These are phyloP conservation scores for Bradypus variegatus DNA, from an alignment of 2,797 vertebrate species.

Conservation along the genomic window DNA sequence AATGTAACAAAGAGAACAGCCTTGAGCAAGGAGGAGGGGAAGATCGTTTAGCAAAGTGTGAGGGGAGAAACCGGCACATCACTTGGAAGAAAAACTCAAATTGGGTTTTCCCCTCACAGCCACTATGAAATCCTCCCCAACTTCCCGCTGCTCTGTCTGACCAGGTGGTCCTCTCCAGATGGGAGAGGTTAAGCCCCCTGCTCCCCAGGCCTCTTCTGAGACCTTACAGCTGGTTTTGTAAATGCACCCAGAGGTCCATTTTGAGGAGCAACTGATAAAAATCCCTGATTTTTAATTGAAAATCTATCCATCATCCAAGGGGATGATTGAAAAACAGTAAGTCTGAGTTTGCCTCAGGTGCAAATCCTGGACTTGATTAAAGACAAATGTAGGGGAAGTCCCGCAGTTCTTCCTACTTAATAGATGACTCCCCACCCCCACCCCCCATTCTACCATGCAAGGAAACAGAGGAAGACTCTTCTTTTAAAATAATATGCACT, in stretches of 20 bases:
- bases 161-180: background rate
- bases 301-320: no score
- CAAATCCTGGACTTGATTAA: slow-evolving; percentile 17
- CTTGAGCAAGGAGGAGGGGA: background rate
- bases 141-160: background rate
- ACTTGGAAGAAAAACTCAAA: background rate
- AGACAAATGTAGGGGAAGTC: background rate
- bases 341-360: slow-evolving; percentile 21
- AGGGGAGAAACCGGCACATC: background rate
- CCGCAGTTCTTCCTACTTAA: background rate
- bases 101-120: background rate
- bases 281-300: background rate
- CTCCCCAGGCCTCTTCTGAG: background rate
- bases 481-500: background rate
- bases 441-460: background rate
- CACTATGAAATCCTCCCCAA: no score
- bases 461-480: background rate
- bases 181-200: accelerated
- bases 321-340: slow-evolving; percentile 5
- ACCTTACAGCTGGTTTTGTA: background rate
- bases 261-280: background rate
- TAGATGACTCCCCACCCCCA: background rate
- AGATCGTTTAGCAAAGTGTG: background rate
- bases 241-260: background rate
- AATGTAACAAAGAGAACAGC: background rate